Percentiles rank a stretch among this genome's conserved stretches.
Conservation (phyloP, 2,113 vertebrate species). For the Hypomesus transpacificus region DNA sequence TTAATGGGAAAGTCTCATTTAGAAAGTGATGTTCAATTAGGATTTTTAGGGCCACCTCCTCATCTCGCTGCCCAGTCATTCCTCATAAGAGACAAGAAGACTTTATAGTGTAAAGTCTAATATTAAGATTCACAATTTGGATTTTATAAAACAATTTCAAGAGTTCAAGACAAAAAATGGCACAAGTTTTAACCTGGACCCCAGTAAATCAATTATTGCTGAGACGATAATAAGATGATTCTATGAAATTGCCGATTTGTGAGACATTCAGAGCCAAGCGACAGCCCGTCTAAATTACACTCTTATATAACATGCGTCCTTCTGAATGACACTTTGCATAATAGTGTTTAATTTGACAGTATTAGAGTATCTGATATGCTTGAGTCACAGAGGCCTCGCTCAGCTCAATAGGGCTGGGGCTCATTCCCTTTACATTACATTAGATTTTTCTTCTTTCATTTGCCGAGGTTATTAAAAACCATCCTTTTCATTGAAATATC, state of each 20-base stretch:
- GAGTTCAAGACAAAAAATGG: background rate
- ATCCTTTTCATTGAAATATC: conserved; percentile 6
- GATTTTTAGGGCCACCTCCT: too few relatives aligned
- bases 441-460: background rate
- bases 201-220: conserved; percentile 6
- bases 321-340: conserved; percentile 9
- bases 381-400: background rate
- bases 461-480: conserved; percentile 18
- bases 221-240: background rate
- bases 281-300: conserved; percentile 8
- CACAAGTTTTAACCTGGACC: conserved; percentile 2
- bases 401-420: background rate
- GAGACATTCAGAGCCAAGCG: background rate
- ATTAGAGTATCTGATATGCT: conserved; percentile 12
- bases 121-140: background rate
- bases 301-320: conserved; percentile 12
- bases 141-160: background rate
- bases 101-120: background rate
- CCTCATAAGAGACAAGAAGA: background rate
- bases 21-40: background rate
- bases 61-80: background rate
- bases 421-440: background rate
- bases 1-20: background rate
- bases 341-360: conserved; percentile 23
- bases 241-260: background rate